Conservation (phyloP, 2,888 invertebrate species). For the Eubasilissa splendida region DNA sequence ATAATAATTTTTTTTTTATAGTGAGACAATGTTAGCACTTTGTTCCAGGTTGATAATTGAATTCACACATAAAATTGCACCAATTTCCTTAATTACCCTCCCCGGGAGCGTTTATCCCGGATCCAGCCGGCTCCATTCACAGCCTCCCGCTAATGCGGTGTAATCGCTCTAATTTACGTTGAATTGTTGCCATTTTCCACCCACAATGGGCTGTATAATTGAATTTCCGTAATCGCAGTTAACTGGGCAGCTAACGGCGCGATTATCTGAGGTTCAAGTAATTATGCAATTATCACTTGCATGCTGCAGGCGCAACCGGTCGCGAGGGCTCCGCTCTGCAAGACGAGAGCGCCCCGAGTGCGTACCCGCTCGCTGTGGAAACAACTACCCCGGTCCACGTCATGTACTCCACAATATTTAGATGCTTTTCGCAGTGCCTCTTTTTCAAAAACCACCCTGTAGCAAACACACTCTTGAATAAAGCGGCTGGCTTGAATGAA, state of each 20-base stretch:
- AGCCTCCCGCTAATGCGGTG: conserved; percentile 20
- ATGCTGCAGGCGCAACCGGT: not conserved
- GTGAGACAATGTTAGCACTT: no score
- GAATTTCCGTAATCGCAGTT: conserved; percentile 56
- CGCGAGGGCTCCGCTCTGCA: not conserved
- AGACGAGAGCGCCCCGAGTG: no score
- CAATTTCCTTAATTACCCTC: conserved; percentile 25
- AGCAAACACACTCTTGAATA: no score
- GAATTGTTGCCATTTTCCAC: conserved; percentile 41
- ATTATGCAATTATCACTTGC: conserved; percentile 55
- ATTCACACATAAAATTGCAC: conserved; percentile 29
- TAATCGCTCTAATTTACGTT: conserved; percentile 36
- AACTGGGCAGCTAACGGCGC: conserved; percentile 50
- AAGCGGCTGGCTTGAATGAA: no score
- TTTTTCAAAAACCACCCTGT: no score
- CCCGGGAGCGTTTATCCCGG: not conserved
- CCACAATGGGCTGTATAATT: conserved; percentile 57
- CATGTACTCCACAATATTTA: no score
- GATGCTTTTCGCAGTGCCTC: no score
- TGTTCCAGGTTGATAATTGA: not conserved
- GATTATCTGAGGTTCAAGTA: conserved; percentile 40
- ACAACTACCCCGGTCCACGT: no score
- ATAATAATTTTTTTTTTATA: no score
- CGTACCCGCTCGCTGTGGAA: no score
- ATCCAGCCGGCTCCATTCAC: not conserved